Conservation (phyloP, 1,140 invertebrate genomes). For the Drosophila sucinea region DNA sequence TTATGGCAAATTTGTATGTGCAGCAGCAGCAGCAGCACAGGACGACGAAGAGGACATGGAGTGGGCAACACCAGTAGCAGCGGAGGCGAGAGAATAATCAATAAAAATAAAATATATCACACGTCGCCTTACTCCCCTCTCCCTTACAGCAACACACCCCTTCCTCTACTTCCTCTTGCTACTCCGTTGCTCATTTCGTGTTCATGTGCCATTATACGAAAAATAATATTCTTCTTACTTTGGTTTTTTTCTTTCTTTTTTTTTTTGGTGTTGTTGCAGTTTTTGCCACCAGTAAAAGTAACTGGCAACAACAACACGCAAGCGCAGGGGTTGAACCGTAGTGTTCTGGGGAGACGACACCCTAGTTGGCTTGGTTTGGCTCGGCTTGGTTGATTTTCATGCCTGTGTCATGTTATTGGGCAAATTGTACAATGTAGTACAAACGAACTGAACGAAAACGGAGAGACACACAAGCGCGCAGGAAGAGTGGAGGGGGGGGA, state of each 20-base stretch:
- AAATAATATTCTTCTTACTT: conserved; percentile 71
- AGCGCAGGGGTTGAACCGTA: conserved; percentile 63
- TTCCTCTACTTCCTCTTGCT: conserved; percentile 10
- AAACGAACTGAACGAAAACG: conserved; percentile 16
- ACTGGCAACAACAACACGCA: conserved; percentile 58
- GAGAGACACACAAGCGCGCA: background rate
- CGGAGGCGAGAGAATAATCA: conserved; percentile 69
- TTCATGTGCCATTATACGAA: conserved; percentile 80
- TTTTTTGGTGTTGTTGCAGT: conserved; percentile 24
- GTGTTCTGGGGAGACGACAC: conserved; percentile 42
- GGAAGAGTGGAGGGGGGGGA: background rate
- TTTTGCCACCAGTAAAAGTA: conserved; percentile 68
- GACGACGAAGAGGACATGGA: background rate
- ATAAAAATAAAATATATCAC: conserved; percentile 82
- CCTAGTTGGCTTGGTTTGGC: conserved; percentile 50
- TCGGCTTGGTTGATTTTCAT: conserved; percentile 65
- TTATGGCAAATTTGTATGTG: conserved; percentile 65
- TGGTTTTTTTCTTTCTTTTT: conserved; percentile 11
- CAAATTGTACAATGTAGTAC: conserved; percentile 74
- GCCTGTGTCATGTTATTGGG: conserved; percentile 76
- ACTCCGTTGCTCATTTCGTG: conserved; percentile 71
- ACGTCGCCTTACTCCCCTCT: conserved; percentile 40
- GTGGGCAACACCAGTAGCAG: background rate
- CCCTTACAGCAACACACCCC: background rate
- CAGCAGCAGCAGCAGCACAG: conserved; percentile 18